Percentiles rank a stretch among this genome's conserved stretches.
phyloP scores from a whole-genome alignment of 2,797 vertebrate species.

The Gouania willdenowi region DNA sequence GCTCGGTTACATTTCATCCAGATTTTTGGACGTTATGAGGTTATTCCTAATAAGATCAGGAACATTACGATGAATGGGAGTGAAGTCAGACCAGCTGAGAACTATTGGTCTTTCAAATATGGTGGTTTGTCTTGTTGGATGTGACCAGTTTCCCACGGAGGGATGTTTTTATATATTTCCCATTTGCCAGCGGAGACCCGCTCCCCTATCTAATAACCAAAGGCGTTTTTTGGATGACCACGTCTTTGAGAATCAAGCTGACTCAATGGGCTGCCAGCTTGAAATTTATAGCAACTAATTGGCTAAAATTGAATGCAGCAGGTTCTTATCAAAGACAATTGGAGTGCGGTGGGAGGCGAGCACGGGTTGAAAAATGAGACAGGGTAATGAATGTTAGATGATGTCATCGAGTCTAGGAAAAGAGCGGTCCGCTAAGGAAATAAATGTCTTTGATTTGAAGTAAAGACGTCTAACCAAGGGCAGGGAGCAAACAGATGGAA shows the following conservation, averaged over 20 bases:
- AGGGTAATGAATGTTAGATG: constrained; percentile 59
- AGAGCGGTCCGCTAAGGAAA: constrained; percentile 17
- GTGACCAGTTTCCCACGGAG: constrained; percentile 20
- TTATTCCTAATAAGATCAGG: too few species aligned
- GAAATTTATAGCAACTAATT: constrained; percentile 70
- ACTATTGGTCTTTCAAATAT: too few species aligned
- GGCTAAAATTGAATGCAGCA: constrained; percentile 62
- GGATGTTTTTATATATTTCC: constrained; percentile 31
- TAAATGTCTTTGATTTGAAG: constrained; percentile 30
- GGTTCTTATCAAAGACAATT: constrained; percentile 53
- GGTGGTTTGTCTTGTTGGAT: too few species aligned
- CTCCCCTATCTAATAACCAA: constrained; percentile 33
- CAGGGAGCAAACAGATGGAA: constrained; percentile 30
- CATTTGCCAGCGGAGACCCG: constrained; percentile 9
- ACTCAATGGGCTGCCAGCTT: constrained; percentile 48
- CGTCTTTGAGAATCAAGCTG: constrained; percentile 26
- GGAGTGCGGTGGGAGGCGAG: constrained; percentile 22
- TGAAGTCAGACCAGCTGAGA: too few species aligned
- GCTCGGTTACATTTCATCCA: too few species aligned
- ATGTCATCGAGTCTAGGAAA: constrained; percentile 46
- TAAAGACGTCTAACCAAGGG: constrained; percentile 25
- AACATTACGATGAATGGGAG: too few species aligned
- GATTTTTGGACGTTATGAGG: too few species aligned
- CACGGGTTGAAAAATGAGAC: constrained; percentile 30
- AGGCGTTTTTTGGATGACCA: constrained; percentile 18